Evolutionary conservation across 2,888 invertebrate species (phyloP), one percentile per base, ranked within the genome.

Genomic region (Agrilus mali): DNA sequence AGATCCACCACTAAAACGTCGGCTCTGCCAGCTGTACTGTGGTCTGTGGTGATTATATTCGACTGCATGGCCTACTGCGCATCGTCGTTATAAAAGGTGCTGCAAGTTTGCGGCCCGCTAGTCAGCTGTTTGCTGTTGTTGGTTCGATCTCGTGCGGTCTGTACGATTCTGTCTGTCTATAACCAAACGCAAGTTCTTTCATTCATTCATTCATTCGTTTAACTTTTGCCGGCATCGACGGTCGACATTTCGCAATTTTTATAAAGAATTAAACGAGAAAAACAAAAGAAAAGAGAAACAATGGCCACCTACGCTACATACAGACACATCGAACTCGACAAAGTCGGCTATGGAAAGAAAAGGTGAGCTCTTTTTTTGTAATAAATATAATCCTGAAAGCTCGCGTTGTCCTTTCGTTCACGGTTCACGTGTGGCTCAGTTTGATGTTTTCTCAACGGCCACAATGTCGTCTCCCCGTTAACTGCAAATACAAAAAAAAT

Each of bases 261-360:
- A 33, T 36, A 27, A 41, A 44, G 41, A 20, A 35, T 43, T 40
- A 47, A 47, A n/a, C n/a, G n/a, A 45, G 46, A 45, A 47, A 46
- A 45, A 36, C 46, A 44, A n/a, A n/a, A n/a, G n/a, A n/a, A n/a
- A n/a, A n/a, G n/a, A 53, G 53, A 53, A 52, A 65, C 58, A 60
- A 87, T 90, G 89, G 89, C 89, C 67, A 86, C 89, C 66, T 90
- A 89, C 76, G 87, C 89, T 65, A 82, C 87, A 56, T 90, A 88
- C 76, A 86, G 89, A 73, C 89, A 90, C 73, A 83, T 92, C 69
- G 90, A 90, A 73, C 81, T 92, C 60, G 89, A 89, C 78, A 88
- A 89, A 72, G 85, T 90, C 67, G 90, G 90, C 68, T 86, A 85
- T 71, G 87, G 89, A 67, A 92, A 92, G 73, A 87, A 87, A 73